These are phyloP conservation scores for Brenthis daphne DNA, from an alignment of 2,888 invertebrate species.

Conservation along the genomic window DNA sequence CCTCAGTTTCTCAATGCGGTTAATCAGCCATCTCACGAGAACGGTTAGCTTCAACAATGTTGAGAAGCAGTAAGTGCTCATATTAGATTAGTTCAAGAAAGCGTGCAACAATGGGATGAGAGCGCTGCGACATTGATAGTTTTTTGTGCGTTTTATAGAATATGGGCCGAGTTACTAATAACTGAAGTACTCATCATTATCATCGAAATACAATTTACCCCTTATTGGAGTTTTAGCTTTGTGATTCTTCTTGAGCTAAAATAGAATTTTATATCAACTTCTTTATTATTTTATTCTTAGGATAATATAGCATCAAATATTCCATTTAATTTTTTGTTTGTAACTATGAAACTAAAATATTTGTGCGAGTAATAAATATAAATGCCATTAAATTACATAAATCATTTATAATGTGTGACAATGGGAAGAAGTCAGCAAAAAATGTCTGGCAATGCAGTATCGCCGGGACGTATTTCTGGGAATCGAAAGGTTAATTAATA, in stretches of 20 bases:
- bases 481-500: slow-evolving; percentile 37
- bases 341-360: not conserved
- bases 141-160: slow-evolving; percentile 56
- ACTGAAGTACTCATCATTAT: not conserved
- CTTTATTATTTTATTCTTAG: not conserved
- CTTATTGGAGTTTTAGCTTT: not conserved
- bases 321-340: not conserved
- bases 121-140: slow-evolving; percentile 64
- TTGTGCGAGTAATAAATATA: slow-evolving; percentile 27
- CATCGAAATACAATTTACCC: not conserved
- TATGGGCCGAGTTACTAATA: not conserved
- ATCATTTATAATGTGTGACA: slow-evolving; percentile 24
- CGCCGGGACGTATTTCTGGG: slow-evolving; percentile 26
- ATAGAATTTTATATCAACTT: not conserved
- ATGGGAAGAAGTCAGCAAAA: slow-evolving; percentile 10
- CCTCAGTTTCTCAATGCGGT: slow-evolving; percentile 33
- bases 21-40: slow-evolving; percentile 55
- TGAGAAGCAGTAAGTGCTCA: slow-evolving; percentile 61
- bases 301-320: not conserved
- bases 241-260: too few relatives aligned
- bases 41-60: slow-evolving; percentile 63
- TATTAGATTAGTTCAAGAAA: slow-evolving; percentile 70
- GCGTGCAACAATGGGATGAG: slow-evolving; percentile 73
- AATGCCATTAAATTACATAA: slow-evolving; percentile 16
- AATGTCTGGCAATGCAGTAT: slow-evolving; percentile 24